Evolutionary conservation across 2,113 vertebrate species (phyloP).

Genomic region (Hippocampus abdominalis): DNA sequence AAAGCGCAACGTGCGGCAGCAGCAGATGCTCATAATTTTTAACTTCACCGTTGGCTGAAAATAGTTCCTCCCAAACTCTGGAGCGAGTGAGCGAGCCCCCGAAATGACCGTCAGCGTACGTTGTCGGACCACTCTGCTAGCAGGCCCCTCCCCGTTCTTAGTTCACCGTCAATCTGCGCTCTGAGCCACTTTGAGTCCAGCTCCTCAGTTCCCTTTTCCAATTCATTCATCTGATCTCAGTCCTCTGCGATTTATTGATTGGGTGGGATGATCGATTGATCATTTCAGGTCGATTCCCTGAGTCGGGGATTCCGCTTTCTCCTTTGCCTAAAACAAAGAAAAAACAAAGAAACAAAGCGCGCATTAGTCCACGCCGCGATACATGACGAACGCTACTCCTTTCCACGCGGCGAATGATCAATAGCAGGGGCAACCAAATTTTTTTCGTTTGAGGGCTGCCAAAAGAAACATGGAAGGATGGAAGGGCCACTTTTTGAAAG

Average conservation of each 20-base stretch:
- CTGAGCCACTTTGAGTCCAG: no score
- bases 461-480: no score
- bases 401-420: not conserved
- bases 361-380: not conserved
- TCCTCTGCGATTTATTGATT: constrained; percentile 3
- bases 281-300: constrained; percentile 63
- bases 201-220: not conserved
- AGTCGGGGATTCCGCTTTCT: constrained; percentile 37
- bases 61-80: not conserved
- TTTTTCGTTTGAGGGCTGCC: no score
- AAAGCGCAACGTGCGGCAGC: not conserved
- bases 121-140: not conserved
- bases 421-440: not conserved
- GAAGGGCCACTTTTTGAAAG: no score
- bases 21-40: not conserved
- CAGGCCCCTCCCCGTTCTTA: not conserved
- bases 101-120: not conserved
- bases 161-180: not conserved
- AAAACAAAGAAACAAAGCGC: not conserved
- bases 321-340: constrained; percentile 48
- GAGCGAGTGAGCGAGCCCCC: not conserved
- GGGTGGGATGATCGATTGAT: constrained; percentile 17
- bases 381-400: not conserved
- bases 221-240: constrained; percentile 8
- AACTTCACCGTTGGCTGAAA: not conserved